A percentile compares a stretch with the other conserved stretches of the same genome.
Conservation (phyloP, 2,888 invertebrate genomes). For the Andrena camellia region DNA sequence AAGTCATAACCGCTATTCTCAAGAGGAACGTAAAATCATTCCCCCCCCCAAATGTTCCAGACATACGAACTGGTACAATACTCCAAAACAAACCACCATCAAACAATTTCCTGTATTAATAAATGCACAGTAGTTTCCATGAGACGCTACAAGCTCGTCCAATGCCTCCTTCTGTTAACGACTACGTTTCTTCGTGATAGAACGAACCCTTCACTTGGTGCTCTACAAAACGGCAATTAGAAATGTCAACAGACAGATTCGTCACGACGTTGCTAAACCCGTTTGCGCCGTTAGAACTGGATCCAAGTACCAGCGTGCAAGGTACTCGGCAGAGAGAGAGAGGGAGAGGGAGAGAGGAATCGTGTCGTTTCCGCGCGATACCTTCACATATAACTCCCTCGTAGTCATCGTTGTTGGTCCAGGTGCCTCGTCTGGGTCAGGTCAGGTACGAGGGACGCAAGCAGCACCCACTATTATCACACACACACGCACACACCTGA, state of each 20-base stretch:
- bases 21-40: background rate
- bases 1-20: background rate
- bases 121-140: too few species aligned
- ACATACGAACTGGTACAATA: too few species aligned
- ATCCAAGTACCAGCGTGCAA: background rate
- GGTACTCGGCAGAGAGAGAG: background rate
- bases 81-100: too few species aligned
- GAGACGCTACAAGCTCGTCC: too few species aligned
- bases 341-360: background rate
- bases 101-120: too few species aligned
- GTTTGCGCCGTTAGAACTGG: conserved; percentile 47
- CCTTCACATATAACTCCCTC: conserved; percentile 83
- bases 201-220: background rate
- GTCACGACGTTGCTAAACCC: conserved; percentile 29
- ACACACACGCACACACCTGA: conserved; percentile 58
- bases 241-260: conserved; percentile 42
- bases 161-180: too few species aligned
- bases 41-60: background rate
- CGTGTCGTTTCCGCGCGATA: conserved; percentile 56
- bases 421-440: conserved; percentile 55
- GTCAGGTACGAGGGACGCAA: conserved; percentile 56
- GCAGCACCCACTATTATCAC: conserved; percentile 51
- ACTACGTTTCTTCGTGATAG: too few species aligned
- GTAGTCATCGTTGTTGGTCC: conserved; percentile 79
- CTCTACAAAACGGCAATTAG: conserved; percentile 8